A percentile compares a stretch with the other conserved stretches of the same genome.
phyloP scores from a whole-genome alignment of 2,797 vertebrate species.

The Oryzias sinensis region DNA sequence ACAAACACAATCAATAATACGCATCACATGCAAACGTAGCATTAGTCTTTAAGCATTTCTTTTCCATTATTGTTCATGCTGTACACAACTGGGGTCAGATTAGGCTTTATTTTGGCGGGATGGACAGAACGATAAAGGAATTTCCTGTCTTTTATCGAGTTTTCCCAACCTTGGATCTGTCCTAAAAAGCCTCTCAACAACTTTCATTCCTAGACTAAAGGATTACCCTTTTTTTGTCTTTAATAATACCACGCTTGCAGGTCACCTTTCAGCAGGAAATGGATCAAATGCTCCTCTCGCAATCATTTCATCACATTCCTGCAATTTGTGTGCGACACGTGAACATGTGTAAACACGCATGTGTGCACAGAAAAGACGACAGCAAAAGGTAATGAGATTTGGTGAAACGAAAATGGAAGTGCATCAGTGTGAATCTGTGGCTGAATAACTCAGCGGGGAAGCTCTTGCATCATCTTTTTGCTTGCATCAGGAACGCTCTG shows the following conservation, averaged over 20 bases:
- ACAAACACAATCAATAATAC: too few relatives aligned
- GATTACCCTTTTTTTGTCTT: constrained; percentile 41
- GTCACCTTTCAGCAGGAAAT: constrained; percentile 62
- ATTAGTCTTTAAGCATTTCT: too few relatives aligned
- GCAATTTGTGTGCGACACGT: constrained; percentile 34
- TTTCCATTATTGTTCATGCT: too few relatives aligned
- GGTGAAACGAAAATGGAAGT: constrained; percentile 50
- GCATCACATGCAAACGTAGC: too few relatives aligned
- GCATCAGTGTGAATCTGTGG: constrained; percentile 35
- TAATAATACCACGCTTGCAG: constrained; percentile 43
- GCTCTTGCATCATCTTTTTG: constrained; percentile 18
- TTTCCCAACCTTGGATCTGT: too few relatives aligned
- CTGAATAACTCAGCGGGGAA: constrained; percentile 23
- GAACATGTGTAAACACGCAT: neutral
- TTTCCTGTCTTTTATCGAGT: too few relatives aligned
- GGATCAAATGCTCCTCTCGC: constrained; percentile 51
- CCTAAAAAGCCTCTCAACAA: too few relatives aligned
- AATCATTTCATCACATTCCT: constrained; percentile 71
- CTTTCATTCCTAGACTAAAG: neutral
- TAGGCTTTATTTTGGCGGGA: too few relatives aligned
- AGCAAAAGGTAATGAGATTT: constrained; percentile 46
- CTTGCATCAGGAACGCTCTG: constrained; percentile 12
- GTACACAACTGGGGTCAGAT: too few relatives aligned
- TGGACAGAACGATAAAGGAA: too few relatives aligned
- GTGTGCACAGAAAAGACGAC: constrained; percentile 24